Evolutionary conservation across 1,140 invertebrate species (phyloP), one percentile per base, ranked within the genome.

Genomic region (Eriosoma lanigerum): DNA sequence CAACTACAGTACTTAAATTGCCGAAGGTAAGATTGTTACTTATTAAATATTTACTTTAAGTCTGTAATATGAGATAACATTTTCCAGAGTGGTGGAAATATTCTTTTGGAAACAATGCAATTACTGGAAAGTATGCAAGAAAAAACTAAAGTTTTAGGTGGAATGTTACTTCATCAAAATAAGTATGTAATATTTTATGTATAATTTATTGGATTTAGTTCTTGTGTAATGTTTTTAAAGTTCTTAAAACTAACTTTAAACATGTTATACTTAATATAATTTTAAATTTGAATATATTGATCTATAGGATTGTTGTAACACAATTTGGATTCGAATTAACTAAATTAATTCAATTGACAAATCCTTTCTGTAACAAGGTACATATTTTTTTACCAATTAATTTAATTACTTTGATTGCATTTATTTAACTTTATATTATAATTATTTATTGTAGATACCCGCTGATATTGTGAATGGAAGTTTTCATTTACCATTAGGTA

Each of bases 41-140:
- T n/a, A 13, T n/a, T 76, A 72, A 26, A 52, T 29, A 50, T 56
- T 80, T 8, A 52, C 12, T 68, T n/a, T 29, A 17, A n/a, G 1
- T 21, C 3, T 60, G 24, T 15, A 66, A 26, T 62, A n/a, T 21
- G 29, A n/a, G n/a, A 48, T 44, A 80, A 19, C 80, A 66, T 70
- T 82, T 83, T 84, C 83, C 85, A 93, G 92, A 94, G 91, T 86
- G 92, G 92, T 32, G 93, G 91, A 83, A 92, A 90, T 82, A 89
- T 94, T 80, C 94, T 92, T 85, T 87, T 94, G 84, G 92, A 94
- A 86, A 90, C 92, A n/a, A 90, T 92, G 86, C 91, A 94, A 85
- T 89, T 94, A 66, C 86, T 95, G 60, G 91, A 94, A 82, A 90
- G 90, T 83, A 94, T 92, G 84, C 91, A 93, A 85, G 89, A 90